Conservation (phyloP, 2,113 vertebrate species). For the Psammodynastes pulverulentus region DNA sequence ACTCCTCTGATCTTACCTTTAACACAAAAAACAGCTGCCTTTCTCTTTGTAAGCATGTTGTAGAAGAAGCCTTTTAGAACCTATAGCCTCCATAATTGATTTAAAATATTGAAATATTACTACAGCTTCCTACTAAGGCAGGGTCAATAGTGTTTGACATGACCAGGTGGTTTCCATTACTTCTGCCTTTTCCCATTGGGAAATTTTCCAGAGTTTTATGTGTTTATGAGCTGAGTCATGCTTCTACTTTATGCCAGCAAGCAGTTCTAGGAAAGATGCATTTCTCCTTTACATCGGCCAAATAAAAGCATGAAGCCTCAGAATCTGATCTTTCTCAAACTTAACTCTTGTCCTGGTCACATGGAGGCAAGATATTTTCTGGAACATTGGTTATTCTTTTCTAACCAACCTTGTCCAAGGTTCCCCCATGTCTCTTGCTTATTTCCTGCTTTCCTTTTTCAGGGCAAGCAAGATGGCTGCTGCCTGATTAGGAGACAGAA, state of each 20-base stretch:
- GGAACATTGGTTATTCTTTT: slow-evolving; percentile 49
- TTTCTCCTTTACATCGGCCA: not conserved
- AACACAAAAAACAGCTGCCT: not conserved
- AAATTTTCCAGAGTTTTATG: not conserved
- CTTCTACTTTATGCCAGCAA: rapidly evolving
- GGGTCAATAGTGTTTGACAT: slow-evolving; percentile 54
- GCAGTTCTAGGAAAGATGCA: not conserved
- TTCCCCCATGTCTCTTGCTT: slow-evolving; percentile 51
- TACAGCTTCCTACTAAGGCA: slow-evolving; percentile 55
- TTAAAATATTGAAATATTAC: slow-evolving; percentile 25
- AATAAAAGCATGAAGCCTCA: slow-evolving; percentile 6
- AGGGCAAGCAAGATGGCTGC: slow-evolving; percentile 66
- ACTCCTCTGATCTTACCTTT: not conserved
- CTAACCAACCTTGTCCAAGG: slow-evolving; percentile 38
- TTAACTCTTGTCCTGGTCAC: not conserved
- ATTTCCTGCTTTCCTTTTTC: slow-evolving; percentile 53
- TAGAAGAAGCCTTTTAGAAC: rapidly evolving
- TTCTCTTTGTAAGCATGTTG: not conserved
- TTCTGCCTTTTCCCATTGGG: slow-evolving; percentile 26
- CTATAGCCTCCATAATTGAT: not conserved
- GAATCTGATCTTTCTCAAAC: not conserved
- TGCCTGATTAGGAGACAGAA: slow-evolving; percentile 59
- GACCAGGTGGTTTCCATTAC: slow-evolving; percentile 51
- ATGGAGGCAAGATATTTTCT: slow-evolving; percentile 45
- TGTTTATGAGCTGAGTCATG: not conserved